phyloP scores from a whole-genome alignment of 2,797 vertebrate genomes.

The Toxotes lorentzi region DNA sequence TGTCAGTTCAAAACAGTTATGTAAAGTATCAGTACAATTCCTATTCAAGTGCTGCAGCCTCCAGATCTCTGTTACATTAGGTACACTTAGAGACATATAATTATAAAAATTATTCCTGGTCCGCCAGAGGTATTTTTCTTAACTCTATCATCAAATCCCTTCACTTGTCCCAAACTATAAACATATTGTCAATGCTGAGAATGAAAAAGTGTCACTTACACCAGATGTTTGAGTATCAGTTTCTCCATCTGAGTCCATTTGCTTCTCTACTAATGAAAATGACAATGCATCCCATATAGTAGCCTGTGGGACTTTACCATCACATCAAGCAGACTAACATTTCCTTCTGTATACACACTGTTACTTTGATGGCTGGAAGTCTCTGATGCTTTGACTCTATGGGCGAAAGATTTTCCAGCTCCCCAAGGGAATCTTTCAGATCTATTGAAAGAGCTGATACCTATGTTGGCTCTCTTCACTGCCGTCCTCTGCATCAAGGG shows the following conservation, averaged over 20 bases:
- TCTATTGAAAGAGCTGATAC: conserved; percentile 63
- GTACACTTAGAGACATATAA: conserved; percentile 40
- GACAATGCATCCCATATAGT: conserved; percentile 8
- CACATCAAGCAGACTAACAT: conserved; percentile 23
- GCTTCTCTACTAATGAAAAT: conserved; percentile 34
- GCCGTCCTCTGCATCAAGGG: conserved; percentile 52
- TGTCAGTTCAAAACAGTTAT: conserved; percentile 62
- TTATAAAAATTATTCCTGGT: conserved; percentile 2
- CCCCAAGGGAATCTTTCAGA: conserved; percentile 57
- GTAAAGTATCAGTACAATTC: conserved; percentile 59
- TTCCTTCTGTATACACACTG: conserved; percentile 32
- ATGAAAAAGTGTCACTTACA: background rate
- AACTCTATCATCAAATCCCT: background rate
- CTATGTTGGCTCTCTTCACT: conserved; percentile 46
- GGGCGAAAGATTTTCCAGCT: conserved; percentile 50
- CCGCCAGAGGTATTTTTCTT: background rate
- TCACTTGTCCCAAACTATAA: background rate
- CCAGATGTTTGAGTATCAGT: background rate
- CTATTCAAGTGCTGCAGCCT: conserved; percentile 49
- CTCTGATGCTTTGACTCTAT: conserved; percentile 58
- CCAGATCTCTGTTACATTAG: conserved; percentile 46
- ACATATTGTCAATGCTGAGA: background rate
- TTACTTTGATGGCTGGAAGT: conserved; percentile 69
- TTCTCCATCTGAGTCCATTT: conserved; percentile 1
- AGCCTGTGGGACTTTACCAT: conserved; percentile 32